Base-by-base conservation (phyloP, 37 sponge, comb jelly and placozoan species). In the Crambe crambe region DNA sequence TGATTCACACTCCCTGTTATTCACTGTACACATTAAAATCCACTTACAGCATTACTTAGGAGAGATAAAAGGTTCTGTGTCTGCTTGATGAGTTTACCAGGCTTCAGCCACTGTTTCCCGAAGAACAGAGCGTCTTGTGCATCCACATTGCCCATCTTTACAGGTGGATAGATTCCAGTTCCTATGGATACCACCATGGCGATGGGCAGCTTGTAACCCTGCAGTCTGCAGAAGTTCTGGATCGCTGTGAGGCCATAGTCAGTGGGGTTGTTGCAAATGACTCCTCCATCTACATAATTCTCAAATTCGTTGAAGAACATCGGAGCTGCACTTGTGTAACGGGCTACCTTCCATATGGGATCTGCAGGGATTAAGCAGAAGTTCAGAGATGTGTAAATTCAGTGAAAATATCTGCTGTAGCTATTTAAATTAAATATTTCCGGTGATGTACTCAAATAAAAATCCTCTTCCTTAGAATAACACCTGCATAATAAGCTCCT, bases 241-340 rank as follows among this genome's bases (percentile, higher is more conserved):
- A 89, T 89, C 2, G 58, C 75, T 0, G 89, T 89, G 39, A 89
- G 71, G 0, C 79, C 89, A 68, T 37, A 79, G 22, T 72, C 79
- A 66, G 72, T 39, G 58, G 89, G 89, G 32, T 89, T 89, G 68
- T 89, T 89, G 68, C 79, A 78, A 56, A 83, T 26, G n/a, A 89
- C 68, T 21, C 83, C 83, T 56, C 83, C 89, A 67, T 83, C 84
- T 15, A 89, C 84, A 56, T 89, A 89, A 51, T 89, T 74, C 1
- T 72, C 84, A 58, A 63, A 74, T 30, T 83, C 73, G 0, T 25
- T 78, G 73, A 89, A 78, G 37, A 58, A 67, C 39, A 73, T 67
- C 20, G 89, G 89, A 42, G 89, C 72, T 32, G 84, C 84, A 63
- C 56, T 58, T 3, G 78, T 82, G 62, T 72, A 77, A 1, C 80